phyloP scores from a whole-genome alignment of 2,113 vertebrate species.

The Actinemys pallida region DNA sequence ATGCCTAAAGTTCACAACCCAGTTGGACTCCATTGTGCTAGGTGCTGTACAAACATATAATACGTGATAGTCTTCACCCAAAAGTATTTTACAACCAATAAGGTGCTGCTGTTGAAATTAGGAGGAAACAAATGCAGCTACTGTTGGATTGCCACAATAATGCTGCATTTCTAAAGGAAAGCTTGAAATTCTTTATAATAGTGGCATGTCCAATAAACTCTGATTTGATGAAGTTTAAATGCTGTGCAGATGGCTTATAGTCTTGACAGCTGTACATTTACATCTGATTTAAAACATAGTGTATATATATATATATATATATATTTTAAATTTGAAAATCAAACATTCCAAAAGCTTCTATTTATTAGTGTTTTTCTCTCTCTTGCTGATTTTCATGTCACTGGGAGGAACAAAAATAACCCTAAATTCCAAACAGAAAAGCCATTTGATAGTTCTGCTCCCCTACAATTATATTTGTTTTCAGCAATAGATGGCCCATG shows the following conservation, averaged over 20 bases:
- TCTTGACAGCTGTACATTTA: not conserved
- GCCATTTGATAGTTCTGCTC: not conserved
- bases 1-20: not conserved
- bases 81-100: fast-evolving
- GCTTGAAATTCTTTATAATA: not conserved
- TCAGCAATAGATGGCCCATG: not conserved
- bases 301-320: no score
- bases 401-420: not conserved
- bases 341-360: not conserved
- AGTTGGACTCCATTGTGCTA: not conserved
- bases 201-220: fast-evolving
- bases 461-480: conserved; percentile 25
- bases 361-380: not conserved
- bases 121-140: not conserved
- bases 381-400: not conserved
- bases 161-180: conserved; percentile 32
- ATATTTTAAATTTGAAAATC: conserved; percentile 10
- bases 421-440: conserved; percentile 16
- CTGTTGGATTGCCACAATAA: not conserved
- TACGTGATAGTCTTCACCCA: fast-evolving
- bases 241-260: not conserved
- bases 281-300: not conserved
- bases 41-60: not conserved
- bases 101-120: not conserved
- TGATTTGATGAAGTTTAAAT: not conserved